phyloP scores from a whole-genome alignment of 2,113 vertebrate genomes.

The Brachyhypopomus occidentalis region DNA sequence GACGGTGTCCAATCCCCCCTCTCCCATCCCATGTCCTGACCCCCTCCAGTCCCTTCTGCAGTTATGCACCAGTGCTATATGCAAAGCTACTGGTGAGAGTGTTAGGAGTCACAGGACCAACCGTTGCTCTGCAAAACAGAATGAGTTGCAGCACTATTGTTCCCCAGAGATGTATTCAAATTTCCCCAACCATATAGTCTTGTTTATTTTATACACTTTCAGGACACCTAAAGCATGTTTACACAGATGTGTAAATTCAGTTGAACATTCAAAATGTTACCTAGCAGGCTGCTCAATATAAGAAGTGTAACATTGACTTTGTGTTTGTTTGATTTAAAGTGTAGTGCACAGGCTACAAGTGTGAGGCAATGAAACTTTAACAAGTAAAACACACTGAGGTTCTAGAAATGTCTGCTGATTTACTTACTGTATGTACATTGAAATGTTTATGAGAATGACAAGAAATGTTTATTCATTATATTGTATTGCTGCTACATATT shows the following conservation, averaged over 20 bases:
- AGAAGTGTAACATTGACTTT: neutral
- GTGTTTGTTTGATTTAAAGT: neutral
- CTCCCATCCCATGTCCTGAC: no score
- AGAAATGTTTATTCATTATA: no score
- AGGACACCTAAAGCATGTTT: neutral
- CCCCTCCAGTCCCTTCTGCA: no score
- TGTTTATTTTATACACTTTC: neutral
- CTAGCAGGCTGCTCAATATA: neutral
- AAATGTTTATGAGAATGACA: no score
- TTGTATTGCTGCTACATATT: no score
- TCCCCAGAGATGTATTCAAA: neutral
- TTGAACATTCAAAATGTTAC: neutral
- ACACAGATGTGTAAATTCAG: neutral
- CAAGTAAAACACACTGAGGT: no score
- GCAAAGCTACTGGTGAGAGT: neutral
- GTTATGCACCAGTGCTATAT: neutral
- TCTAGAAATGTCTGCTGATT: no score
- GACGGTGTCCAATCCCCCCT: no score
- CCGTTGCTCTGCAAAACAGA: neutral
- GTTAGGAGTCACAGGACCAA: neutral
- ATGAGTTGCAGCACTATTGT: no score
- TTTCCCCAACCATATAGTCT: neutral
- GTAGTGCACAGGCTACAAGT: no score
- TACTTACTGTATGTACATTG: no score
- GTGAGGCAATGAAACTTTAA: no score